Conservation (phyloP, 1,140 invertebrate species). For the Heliothis subflexa region DNA sequence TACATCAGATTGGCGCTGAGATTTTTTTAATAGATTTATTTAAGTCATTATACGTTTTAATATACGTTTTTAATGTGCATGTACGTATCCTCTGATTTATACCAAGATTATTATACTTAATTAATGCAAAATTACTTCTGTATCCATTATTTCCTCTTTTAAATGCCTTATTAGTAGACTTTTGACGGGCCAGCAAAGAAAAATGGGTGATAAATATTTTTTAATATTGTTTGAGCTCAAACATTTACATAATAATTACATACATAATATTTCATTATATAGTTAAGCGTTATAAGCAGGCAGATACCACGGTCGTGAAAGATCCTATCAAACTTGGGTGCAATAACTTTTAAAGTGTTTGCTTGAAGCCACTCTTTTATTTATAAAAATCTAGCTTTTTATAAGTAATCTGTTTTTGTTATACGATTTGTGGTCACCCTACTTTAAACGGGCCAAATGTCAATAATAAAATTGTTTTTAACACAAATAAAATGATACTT, state of each 20-base stretch:
- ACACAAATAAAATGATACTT: slow-evolving; percentile 35
- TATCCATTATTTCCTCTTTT: slow-evolving; percentile 30
- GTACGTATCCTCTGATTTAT: slow-evolving; percentile 26
- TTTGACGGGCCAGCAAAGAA: slow-evolving; percentile 15
- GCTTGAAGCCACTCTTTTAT: slow-evolving; percentile 23
- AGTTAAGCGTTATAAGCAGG: slow-evolving; percentile 24
- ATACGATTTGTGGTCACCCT: slow-evolving; percentile 5
- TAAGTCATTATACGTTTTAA: background rate
- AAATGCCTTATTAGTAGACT: slow-evolving; percentile 29
- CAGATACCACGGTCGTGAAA: slow-evolving; percentile 34
- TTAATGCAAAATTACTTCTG: slow-evolving; percentile 30
- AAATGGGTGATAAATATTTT: slow-evolving; percentile 31
- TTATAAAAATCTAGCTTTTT: slow-evolving; percentile 26
- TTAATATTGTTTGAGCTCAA: slow-evolving; percentile 24
- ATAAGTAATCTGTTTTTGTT: background rate
- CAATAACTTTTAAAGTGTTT: slow-evolving; percentile 44
- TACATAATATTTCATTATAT: slow-evolving; percentile 44
- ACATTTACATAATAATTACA: slow-evolving; percentile 46
- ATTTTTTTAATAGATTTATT: slow-evolving; percentile 17
- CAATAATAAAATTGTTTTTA: background rate
- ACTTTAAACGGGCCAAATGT: slow-evolving; percentile 22
- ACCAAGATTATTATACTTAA: background rate
- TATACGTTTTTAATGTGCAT: background rate
- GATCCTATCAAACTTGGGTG: slow-evolving; percentile 44
- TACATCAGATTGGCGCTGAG: background rate